Evolutionary conservation across 2,888 invertebrate genomes (phyloP).

Genomic region (Campopleginae sp.): DNA sequence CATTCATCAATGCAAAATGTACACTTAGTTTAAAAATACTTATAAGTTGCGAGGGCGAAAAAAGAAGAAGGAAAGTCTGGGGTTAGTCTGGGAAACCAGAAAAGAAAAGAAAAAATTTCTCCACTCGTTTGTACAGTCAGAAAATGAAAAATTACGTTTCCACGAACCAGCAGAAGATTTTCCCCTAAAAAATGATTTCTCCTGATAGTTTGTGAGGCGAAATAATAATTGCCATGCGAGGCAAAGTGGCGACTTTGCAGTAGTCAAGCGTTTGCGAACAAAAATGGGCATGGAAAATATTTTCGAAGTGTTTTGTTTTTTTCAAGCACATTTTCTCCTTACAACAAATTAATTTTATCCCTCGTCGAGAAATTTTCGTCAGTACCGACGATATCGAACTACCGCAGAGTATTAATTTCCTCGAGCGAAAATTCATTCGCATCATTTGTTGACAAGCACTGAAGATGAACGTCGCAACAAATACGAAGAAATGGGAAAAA

Average conservation of each 20-base stretch:
- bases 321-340: background rate
- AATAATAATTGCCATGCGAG: background rate
- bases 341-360: conserved; percentile 35
- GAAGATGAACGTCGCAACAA: conserved; percentile 66
- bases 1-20: conserved; percentile 82
- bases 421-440: conserved; percentile 63
- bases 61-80: conserved; percentile 22
- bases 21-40: conserved; percentile 80
- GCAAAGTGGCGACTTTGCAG: background rate
- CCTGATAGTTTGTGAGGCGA: background rate
- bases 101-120: too few relatives aligned
- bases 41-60: conserved; percentile 72
- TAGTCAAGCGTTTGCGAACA: background rate
- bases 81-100: too few relatives aligned
- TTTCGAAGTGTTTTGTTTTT: background rate
- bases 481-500: conserved; percentile 28
- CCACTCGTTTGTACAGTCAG: background rate
- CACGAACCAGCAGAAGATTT: background rate
- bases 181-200: background rate
- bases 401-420: conserved; percentile 62
- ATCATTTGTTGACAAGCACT: conserved; percentile 65
- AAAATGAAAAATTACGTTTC: background rate
- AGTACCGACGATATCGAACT: conserved; percentile 45
- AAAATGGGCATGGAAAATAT: background rate
- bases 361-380: conserved; percentile 43